Evolutionary conservation across 2,797 vertebrate species (phyloP), one percentile per base, ranked within the genome.

Genomic region (Lacerta agilis): DNA sequence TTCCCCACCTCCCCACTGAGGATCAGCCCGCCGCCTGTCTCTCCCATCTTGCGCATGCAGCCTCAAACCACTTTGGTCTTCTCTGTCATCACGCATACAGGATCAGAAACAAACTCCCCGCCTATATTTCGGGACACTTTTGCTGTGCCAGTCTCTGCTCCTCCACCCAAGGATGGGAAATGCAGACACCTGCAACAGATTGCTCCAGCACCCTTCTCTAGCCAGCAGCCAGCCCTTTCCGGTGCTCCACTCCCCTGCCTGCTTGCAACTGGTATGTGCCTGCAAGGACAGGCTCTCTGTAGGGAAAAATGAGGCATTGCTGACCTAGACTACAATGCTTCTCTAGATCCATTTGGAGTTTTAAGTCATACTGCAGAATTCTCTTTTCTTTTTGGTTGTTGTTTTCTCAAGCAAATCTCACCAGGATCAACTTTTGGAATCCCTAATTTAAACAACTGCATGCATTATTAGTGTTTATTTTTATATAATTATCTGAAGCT

Each of bases 1-100:
- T 90, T 90, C 66, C 89, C 86, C 8, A 87, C 71, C n/a, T 90
- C 89, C 49, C 89, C 89, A 5, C 45, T 33, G 79, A 71, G 86
- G 78, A 69, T 71, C n/a, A 85, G 82, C n/a, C 82, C 86, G 9
- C 78, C 78, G 0, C 71, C 71, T 33, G 13, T 33, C 8, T 23
- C 82, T 64, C 36, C 86, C 0, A 23, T 64, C 61, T 43, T 87
- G 71, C 82, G 77, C 2, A 18, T 86, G 13, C 88, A 86, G 36
- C 84, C 82, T 36, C 89, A 85, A 43, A 61, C 72, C 7, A 29
- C 89, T 9, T 25, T 87, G 23, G 82, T 90, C 11, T 87, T 87
- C 83, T 87, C 86, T 29, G 78, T 85, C 38, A 61, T 85, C 64
- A 85, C 78, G 3, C 82, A 82, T 45, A 82, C 86, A 2, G 78